Percentiles rank a stretch among this genome's conserved stretches.
These are phyloP conservation scores for Nibea albiflora DNA, from an alignment of 2,113 vertebrate genomes.

Conservation along the genomic window DNA sequence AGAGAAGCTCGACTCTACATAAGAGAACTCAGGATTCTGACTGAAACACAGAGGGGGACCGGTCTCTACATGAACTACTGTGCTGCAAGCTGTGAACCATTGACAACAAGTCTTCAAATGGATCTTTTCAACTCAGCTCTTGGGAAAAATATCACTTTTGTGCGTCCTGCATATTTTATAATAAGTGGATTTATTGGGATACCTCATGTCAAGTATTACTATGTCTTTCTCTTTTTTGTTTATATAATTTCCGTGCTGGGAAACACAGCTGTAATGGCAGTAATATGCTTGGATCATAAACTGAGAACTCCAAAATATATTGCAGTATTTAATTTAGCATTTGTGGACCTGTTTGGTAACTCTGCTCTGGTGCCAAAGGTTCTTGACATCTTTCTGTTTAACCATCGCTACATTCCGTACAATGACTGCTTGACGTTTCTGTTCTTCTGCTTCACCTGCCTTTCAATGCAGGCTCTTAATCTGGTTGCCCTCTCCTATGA, in stretches of 20 bases:
- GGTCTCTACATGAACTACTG: not conserved
- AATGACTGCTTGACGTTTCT: slow-evolving; percentile 70
- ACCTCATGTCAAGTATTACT: slow-evolving; percentile 72
- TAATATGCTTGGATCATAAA: slow-evolving; percentile 64
- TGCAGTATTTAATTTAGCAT: slow-evolving; percentile 77
- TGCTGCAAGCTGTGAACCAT: not conserved
- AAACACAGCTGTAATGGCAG: slow-evolving; percentile 65
- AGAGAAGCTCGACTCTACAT: not conserved
- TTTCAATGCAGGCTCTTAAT: slow-evolving; percentile 78
- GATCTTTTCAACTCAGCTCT: slow-evolving; percentile 50
- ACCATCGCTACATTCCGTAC: slow-evolving; percentile 66
- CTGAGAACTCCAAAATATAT: slow-evolving; percentile 80
- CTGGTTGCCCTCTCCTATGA: slow-evolving; percentile 79
- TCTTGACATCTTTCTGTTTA: slow-evolving; percentile 76
- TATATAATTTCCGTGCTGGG: slow-evolving; percentile 69
- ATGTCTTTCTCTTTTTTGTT: slow-evolving; percentile 70
- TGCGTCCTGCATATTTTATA: slow-evolving; percentile 73
- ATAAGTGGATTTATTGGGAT: slow-evolving; percentile 74
- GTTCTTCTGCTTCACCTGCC: slow-evolving; percentile 77
- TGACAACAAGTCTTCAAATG: slow-evolving; percentile 18
- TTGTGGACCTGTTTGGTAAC: slow-evolving; percentile 75
- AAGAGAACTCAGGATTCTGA: not conserved
- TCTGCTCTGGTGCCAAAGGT: slow-evolving; percentile 78
- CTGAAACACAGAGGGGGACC: not conserved
- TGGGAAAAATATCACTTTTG: slow-evolving; percentile 66